Conservation (phyloP, 1,140 invertebrate species). For the Musca vetustissima region DNA sequence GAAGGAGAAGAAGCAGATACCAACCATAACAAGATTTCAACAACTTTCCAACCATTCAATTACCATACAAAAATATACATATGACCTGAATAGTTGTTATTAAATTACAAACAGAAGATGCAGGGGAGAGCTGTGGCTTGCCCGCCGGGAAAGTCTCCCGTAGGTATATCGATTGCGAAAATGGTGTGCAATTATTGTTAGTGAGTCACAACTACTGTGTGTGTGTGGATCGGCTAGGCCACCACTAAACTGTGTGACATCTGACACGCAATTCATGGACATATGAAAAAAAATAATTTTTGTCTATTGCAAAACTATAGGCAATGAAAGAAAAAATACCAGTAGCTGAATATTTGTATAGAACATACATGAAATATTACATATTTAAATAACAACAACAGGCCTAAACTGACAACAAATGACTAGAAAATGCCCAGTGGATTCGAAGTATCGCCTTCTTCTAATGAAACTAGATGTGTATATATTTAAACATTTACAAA, state of each 20-base stretch:
- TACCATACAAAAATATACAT: neutral
- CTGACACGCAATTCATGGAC: conserved; percentile 9
- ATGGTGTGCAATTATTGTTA: neutral
- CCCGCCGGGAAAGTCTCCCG: too few relatives aligned
- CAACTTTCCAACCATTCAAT: neutral
- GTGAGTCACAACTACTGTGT: too few relatives aligned
- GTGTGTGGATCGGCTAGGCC: too few relatives aligned
- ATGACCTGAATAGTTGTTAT: neutral
- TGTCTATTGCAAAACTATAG: neutral
- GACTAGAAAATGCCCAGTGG: too few relatives aligned
- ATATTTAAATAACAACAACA: conserved; percentile 12
- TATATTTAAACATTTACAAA: too few relatives aligned
- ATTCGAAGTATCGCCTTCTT: too few relatives aligned
- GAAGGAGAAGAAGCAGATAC: too few relatives aligned
- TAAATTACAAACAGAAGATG: neutral
- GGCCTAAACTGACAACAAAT: neutral
- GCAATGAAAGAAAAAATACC: neutral
- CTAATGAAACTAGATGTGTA: too few relatives aligned
- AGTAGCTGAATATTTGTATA: conserved; percentile 21
- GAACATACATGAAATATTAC: conserved; percentile 16
- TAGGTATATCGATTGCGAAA: neutral
- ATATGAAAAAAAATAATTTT: neutral
- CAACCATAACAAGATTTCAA: neutral
- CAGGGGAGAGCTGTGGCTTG: neutral
- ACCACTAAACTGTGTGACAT: neutral